phyloP scores from a whole-genome alignment of 64 coral and sea anemone species.

The Pocillopora damicornis region DNA sequence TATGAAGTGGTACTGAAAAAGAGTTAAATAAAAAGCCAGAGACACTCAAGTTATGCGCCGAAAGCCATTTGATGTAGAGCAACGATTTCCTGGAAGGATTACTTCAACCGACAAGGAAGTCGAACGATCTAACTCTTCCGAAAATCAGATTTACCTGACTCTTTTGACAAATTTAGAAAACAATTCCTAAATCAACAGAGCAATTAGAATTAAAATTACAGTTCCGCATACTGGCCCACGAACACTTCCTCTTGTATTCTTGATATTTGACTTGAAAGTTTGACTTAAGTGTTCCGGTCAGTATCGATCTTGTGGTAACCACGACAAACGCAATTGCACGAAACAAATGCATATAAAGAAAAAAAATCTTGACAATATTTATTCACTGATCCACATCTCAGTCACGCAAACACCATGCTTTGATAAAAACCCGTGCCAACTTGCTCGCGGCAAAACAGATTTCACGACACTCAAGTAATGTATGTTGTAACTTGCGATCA shows the following conservation, averaged over 20 bases:
- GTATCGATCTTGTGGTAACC: not conserved
- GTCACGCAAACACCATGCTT: not conserved
- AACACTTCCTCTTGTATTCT: not conserved
- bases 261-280: not conserved
- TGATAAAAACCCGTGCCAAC: not conserved
- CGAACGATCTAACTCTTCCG: no score
- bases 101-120: no score
- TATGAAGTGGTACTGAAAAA: no score
- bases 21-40: no score
- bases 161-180: no score
- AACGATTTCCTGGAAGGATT: no score
- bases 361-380: not conserved
- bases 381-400: no score
- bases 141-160: no score
- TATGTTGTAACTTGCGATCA: not conserved
- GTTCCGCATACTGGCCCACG: not conserved
- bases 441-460: not conserved
- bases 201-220: no score
- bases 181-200: no score
- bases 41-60: no score
- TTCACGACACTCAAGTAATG: not conserved
- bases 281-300: not conserved
- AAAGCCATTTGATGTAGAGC: no score
- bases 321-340: not conserved
- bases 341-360: not conserved